Percentiles rank a stretch among this genome's conserved stretches.
phyloP scores from a whole-genome alignment of 2,888 invertebrate species.

The Pegoplata infirma region DNA sequence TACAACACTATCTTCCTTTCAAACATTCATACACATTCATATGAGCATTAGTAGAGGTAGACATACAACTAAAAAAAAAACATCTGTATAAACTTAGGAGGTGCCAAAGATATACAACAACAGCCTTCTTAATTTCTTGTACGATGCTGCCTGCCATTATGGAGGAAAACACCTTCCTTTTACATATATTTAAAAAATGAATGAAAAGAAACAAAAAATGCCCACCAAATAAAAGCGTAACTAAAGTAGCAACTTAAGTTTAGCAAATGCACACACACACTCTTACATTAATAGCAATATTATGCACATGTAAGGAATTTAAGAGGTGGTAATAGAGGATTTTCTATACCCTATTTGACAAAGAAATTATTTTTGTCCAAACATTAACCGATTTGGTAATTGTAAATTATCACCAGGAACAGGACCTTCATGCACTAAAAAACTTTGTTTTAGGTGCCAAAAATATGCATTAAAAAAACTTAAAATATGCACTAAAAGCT shows the following conservation, averaged over 20 bases:
- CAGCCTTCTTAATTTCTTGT: not conserved
- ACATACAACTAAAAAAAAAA: not conserved
- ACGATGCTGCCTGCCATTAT: not conserved
- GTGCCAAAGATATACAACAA: slow-evolving; percentile 38
- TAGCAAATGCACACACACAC: not conserved
- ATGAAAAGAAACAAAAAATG: not conserved
- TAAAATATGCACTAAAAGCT: no score
- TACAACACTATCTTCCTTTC: no score
- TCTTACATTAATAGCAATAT: no score
- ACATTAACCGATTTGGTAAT: no score
- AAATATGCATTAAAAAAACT: no score
- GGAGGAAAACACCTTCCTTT: slow-evolving; percentile 2
- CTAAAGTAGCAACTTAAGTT: slow-evolving; percentile 22
- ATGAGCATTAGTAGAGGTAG: not conserved
- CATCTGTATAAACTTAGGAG: slow-evolving; percentile 10
- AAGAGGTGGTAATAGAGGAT: no score
- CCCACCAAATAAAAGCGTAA: slow-evolving; percentile 3
- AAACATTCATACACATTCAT: not conserved
- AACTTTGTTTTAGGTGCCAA: no score
- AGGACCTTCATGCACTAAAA: no score
- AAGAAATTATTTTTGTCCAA: no score
- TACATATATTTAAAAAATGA: not conserved
- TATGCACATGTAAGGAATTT: no score
- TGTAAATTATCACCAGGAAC: no score
- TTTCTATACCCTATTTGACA: no score